Conservation (phyloP, 2,888 invertebrate genomes). For the Lutraria lutraria region DNA sequence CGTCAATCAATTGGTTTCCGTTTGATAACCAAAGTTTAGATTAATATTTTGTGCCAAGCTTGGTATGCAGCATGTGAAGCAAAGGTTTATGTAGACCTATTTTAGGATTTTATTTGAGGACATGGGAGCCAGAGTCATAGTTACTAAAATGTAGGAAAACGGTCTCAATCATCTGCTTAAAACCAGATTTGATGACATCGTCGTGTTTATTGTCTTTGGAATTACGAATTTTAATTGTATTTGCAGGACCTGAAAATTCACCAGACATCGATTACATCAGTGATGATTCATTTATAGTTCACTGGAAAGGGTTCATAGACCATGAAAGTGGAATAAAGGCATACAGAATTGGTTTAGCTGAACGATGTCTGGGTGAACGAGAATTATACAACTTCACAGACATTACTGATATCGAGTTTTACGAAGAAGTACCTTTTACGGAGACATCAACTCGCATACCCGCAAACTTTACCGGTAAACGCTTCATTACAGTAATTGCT, state of each 20-base stretch:
- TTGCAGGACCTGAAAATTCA: conserved; percentile 27
- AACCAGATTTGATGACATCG: no score
- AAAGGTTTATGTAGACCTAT: no score
- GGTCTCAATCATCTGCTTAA: no score
- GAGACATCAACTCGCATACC: conserved; percentile 40
- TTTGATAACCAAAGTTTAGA: no score
- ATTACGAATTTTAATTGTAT: no score
- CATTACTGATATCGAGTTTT: conserved; percentile 5
- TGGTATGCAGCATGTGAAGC: no score
- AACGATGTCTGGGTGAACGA: conserved; percentile 33
- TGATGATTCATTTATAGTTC: conserved; percentile 49
- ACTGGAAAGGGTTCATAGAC: conserved; percentile 75
- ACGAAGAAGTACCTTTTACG: conserved; percentile 45
- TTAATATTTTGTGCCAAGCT: no score
- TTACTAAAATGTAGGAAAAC: no score
- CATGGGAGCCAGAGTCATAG: no score
- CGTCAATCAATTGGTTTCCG: no score
- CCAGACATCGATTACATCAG: conserved; percentile 73
- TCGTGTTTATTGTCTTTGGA: background rate
- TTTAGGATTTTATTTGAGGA: no score
- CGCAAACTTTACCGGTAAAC: conserved; percentile 61
- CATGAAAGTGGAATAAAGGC: conserved; percentile 75
- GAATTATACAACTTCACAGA: conserved; percentile 41
- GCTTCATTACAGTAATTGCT: conserved; percentile 72
- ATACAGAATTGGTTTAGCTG: conserved; percentile 65